Evolutionary conservation across 2,113 vertebrate genomes (phyloP).

Genomic region (Syrmaticus mikado): DNA sequence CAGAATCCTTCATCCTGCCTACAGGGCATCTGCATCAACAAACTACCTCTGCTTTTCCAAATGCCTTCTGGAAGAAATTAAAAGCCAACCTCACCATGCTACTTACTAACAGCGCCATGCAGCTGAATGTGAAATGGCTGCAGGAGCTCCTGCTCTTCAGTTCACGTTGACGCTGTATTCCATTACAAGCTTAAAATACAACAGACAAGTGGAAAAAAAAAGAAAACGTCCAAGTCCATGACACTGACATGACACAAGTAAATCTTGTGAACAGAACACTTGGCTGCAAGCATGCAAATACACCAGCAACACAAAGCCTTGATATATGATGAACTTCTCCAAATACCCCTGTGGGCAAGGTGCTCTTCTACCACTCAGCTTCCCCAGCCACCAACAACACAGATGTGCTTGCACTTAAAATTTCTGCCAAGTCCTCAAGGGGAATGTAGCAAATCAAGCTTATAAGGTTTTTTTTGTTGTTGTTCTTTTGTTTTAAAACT

Average conservation of each 20-base stretch:
- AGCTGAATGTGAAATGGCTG: neutral
- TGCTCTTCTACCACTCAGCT: fast-evolving
- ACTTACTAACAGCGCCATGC: neutral
- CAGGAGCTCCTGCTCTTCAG: neutral
- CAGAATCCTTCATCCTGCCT: neutral
- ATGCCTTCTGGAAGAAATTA: neutral
- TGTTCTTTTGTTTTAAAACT: neutral
- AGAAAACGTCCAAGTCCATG: neutral
- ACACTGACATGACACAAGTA: neutral
- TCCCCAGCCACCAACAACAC: neutral
- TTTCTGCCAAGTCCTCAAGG: neutral
- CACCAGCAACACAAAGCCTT: neutral
- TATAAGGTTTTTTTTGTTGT: fast-evolving
- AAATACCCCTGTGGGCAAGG: fast-evolving
- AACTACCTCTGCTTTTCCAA: neutral
- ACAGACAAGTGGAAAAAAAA: neutral
- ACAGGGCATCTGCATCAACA: neutral
- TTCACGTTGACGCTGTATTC: neutral
- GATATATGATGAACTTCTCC: neutral
- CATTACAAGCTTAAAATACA: neutral
- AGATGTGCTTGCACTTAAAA: neutral
- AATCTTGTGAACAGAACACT: neutral
- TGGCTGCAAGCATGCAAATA: fast-evolving
- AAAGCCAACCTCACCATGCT: neutral
- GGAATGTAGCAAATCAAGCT: neutral